phyloP scores from a whole-genome alignment of 2,113 vertebrate species.

The Steatornis caripensis region DNA sequence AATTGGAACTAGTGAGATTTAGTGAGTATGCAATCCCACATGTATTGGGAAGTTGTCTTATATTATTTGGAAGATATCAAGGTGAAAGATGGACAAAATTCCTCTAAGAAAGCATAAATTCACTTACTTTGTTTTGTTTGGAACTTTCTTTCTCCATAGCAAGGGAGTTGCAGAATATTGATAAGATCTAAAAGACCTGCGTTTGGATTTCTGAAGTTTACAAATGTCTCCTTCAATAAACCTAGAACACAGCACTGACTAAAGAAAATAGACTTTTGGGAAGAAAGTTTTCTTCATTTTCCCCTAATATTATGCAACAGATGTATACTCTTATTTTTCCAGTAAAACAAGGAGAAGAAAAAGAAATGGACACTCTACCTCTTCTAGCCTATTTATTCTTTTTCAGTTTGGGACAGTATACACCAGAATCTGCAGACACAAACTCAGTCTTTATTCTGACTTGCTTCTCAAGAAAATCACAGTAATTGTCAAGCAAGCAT shows the following conservation, averaged over 20 bases:
- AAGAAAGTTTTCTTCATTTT: neutral
- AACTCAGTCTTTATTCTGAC: neutral
- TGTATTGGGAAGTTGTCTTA: neutral
- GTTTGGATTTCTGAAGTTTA: neutral
- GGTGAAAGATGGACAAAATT: neutral
- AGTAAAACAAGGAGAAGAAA: neutral
- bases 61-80: neutral
- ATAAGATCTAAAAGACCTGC: neutral
- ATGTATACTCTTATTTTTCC: neutral
- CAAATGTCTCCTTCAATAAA: neutral
- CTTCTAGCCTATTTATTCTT: neutral
- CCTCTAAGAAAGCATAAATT: neutral
- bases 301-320: neutral
- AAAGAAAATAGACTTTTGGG: neutral
- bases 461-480: neutral
- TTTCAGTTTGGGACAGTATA: neutral
- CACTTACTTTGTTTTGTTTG: neutral
- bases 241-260: neutral
- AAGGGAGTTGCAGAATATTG: fast-evolving
- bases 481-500: neutral
- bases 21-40: fast-evolving
- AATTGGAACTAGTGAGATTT: neutral
- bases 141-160: neutral
- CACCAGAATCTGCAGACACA: neutral
- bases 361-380: neutral